These are phyloP conservation scores for Apis laboriosa DNA, from an alignment of 1,140 invertebrate genomes.

Conservation along the genomic window DNA sequence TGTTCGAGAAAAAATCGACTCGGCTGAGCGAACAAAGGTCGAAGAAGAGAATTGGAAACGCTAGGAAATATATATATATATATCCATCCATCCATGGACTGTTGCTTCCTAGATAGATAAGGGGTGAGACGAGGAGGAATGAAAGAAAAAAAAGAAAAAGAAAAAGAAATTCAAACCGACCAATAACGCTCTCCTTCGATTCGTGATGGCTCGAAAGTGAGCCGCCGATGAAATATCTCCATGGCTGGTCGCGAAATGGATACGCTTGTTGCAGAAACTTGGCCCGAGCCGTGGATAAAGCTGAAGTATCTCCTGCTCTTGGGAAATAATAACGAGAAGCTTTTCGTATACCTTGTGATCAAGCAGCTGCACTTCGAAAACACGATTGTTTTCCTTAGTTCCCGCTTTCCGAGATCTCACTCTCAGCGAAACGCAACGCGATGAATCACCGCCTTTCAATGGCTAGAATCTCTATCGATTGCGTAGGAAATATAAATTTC, in stretches of 20 bases:
- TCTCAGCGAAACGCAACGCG: not conserved
- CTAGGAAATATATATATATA: not conserved
- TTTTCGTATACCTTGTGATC: not conserved
- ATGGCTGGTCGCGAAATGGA: not conserved
- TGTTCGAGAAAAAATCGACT: not conserved
- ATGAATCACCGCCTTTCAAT: not conserved
- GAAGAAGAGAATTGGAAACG: not conserved
- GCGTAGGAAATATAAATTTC: not conserved
- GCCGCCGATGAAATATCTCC: slow-evolving; percentile 35
- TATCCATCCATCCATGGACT: slow-evolving; percentile 1
- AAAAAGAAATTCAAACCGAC: slow-evolving; percentile 18
- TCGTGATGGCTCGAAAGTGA: not conserved
- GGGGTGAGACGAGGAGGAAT: not conserved
- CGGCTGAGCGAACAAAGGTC: slow-evolving; percentile 6
- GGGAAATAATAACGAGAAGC: slow-evolving; percentile 43
- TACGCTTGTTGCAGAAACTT: slow-evolving; percentile 15
- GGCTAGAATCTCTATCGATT: not conserved
- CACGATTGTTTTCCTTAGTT: not conserved
- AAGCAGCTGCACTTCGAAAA: not conserved
- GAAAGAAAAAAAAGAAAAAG: too few relatives aligned
- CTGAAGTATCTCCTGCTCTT: slow-evolving; percentile 4
- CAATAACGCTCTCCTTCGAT: not conserved
- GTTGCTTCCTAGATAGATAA: slow-evolving; percentile 1
- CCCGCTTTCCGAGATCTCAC: too few relatives aligned
- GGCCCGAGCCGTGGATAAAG: not conserved